phyloP scores from a whole-genome alignment of 2,797 vertebrate genomes.

The Crypturellus tataupa region DNA sequence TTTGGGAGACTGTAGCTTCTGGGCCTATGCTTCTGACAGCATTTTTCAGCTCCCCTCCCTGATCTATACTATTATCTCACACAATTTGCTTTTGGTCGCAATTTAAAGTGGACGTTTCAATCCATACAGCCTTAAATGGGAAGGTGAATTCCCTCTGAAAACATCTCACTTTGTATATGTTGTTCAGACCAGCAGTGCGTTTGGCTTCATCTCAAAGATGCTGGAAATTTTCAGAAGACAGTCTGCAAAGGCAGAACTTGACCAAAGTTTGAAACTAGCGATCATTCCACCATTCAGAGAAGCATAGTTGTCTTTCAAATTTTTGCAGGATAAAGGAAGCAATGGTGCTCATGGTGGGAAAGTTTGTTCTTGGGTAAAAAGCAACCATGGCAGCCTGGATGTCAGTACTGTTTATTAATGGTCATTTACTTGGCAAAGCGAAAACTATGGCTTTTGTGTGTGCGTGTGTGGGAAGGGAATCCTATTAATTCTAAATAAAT shows the following conservation, averaged over 20 bases:
- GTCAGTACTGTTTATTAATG: background rate
- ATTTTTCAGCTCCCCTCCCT: background rate
- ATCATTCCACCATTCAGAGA: background rate
- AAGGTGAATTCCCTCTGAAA: background rate
- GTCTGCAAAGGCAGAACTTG: background rate
- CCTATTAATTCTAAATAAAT: constrained; percentile 72
- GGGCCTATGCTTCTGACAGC: background rate
- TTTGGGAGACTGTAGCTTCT: background rate
- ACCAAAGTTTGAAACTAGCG: background rate
- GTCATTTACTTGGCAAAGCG: constrained; percentile 32
- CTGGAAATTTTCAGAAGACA: background rate
- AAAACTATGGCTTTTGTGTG: background rate
- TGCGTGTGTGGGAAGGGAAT: constrained; percentile 18
- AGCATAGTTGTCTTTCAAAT: background rate
- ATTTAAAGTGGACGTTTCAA: constrained; percentile 9
- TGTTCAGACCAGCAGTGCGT: background rate
- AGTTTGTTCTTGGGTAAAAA: background rate
- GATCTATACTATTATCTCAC: background rate
- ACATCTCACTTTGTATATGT: background rate
- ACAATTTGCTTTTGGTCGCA: background rate
- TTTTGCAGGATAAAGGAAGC: background rate
- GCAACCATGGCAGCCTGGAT: background rate
- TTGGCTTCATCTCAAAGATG: background rate
- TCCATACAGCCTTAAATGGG: background rate
- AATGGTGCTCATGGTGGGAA: background rate